phyloP scores from a whole-genome alignment of 2,113 vertebrate genomes.

The Cnemophilus loriae region DNA sequence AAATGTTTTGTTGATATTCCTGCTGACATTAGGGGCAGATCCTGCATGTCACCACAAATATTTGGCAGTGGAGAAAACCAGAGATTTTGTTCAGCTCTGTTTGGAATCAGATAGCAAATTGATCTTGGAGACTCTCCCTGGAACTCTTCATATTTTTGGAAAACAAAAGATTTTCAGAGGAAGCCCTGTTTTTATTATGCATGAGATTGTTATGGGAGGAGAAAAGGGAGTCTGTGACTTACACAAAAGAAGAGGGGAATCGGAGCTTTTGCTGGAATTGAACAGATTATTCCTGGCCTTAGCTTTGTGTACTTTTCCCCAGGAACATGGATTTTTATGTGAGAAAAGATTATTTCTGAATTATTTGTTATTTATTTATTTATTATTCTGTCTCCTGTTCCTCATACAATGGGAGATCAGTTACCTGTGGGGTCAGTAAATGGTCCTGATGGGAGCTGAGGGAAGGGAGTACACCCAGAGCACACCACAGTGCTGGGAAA shows the following conservation, averaged over 20 bases:
- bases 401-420: not conserved
- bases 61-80: conserved; percentile 66
- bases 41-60: conserved; percentile 72
- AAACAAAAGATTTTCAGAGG: conserved; percentile 68
- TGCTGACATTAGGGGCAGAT: conserved; percentile 72
- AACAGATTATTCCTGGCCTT: conserved; percentile 55
- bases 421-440: conserved; percentile 28
- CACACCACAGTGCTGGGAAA: not conserved
- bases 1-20: conserved; percentile 70
- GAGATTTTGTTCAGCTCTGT: conserved; percentile 61
- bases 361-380: conserved; percentile 57
- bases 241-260: conserved; percentile 21
- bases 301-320: conserved; percentile 45
- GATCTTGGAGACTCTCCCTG: conserved; percentile 57
- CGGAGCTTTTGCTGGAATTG: conserved; percentile 44
- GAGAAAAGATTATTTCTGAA: conserved; percentile 53
- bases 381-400: not conserved
- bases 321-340: conserved; percentile 55
- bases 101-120: conserved; percentile 67
- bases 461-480: not conserved
- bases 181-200: conserved; percentile 62
- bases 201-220: conserved; percentile 63
- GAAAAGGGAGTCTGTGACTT: conserved; percentile 48
- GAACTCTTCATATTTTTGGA: conserved; percentile 60
- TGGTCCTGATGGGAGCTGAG: not conserved